These are phyloP conservation scores for Apus apus DNA, from an alignment of 2,113 vertebrate genomes.

Conservation along the genomic window DNA sequence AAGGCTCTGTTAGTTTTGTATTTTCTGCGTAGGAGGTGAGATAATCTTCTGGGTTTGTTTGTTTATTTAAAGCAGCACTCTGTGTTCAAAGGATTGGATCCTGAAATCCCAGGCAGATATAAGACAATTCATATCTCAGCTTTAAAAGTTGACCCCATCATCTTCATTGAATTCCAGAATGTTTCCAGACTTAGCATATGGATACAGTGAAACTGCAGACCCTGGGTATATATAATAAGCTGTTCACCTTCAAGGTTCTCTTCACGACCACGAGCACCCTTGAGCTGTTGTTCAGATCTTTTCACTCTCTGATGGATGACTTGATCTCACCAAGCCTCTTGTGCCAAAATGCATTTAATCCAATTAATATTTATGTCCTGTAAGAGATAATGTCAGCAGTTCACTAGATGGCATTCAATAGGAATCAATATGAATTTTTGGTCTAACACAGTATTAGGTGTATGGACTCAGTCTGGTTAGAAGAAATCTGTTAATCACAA, in stretches of 20 bases:
- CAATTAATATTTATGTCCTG: not conserved
- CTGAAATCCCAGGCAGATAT: not conserved
- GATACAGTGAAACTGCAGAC: not conserved
- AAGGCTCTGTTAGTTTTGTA: not conserved
- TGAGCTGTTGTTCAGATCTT: not conserved
- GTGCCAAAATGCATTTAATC: not conserved
- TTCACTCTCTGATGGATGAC: not conserved
- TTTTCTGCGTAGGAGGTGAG: not conserved
- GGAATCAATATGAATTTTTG: not conserved
- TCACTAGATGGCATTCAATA: not conserved
- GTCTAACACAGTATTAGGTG: not conserved
- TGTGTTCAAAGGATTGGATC: not conserved
- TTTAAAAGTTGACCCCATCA: conserved; percentile 7
- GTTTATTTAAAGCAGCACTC: not conserved
- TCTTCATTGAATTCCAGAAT: not conserved
- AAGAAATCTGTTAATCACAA: not conserved
- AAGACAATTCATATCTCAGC: not conserved
- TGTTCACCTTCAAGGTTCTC: not conserved
- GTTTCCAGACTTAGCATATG: not conserved
- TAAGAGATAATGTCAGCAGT: not conserved
- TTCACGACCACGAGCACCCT: not conserved
- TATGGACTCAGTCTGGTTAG: not conserved
- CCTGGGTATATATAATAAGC: not conserved
- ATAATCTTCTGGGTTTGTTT: not conserved
- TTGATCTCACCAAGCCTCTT: not conserved